phyloP scores from a whole-genome alignment of 2,888 invertebrate genomes.

The Lithophane socia region DNA sequence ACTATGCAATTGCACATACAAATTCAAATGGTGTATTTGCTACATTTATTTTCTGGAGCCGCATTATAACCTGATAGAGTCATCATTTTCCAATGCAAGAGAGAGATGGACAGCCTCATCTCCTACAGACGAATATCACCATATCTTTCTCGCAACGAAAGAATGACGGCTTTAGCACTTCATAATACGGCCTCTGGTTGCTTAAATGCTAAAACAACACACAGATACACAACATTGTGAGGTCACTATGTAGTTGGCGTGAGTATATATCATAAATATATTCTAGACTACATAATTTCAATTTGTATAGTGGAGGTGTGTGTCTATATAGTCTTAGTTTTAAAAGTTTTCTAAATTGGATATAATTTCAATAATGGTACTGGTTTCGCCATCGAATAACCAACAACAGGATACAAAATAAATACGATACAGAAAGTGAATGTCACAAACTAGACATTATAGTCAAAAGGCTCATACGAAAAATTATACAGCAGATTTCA shows the following conservation, averaged over 20 bases:
- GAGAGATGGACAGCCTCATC: neutral
- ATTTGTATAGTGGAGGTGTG: neutral
- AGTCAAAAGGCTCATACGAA: neutral
- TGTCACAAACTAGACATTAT: neutral
- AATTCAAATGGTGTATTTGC: neutral
- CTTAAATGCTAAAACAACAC: slow-evolving; percentile 20
- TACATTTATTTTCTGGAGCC: neutral
- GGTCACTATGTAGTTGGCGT: slow-evolving; percentile 41
- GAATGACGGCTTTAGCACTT: neutral
- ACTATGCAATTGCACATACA: neutral
- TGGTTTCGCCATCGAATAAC: neutral
- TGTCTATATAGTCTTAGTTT: neutral
- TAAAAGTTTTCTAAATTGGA: neutral
- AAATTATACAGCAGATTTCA: neutral
- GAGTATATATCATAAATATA: slow-evolving; percentile 30
- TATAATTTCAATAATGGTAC: neutral
- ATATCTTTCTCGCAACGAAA: neutral
- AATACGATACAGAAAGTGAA: neutral
- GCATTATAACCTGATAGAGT: neutral
- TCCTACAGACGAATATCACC: neutral
- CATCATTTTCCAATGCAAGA: neutral
- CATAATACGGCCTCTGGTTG: neutral
- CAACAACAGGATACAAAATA: neutral
- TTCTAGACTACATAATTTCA: slow-evolving; percentile 4
- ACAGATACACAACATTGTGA: slow-evolving; percentile 44